Conservation (phyloP, 2,888 invertebrate genomes). For the Holacanthella duospinosa region DNA sequence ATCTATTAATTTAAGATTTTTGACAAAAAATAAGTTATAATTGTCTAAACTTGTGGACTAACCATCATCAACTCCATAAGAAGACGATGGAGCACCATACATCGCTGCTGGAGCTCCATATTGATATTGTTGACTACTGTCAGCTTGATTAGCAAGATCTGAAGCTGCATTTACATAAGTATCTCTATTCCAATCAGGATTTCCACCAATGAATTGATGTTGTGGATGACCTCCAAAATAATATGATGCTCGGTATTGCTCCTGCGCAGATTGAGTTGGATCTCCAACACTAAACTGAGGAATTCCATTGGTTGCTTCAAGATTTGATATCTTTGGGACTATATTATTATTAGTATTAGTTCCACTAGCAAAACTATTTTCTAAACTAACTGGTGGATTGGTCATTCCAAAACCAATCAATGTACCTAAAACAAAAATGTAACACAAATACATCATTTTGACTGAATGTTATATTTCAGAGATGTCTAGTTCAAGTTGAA, state of each 20-base stretch:
- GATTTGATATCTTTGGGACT: not conserved
- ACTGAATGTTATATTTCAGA: too few relatives aligned
- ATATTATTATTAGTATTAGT: not conserved
- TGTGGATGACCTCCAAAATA: not conserved
- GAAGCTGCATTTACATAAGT: constrained; percentile 30
- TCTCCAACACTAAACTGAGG: not conserved
- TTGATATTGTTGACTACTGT: constrained; percentile 12
- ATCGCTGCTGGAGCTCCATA: not conserved
- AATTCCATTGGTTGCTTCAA: not conserved
- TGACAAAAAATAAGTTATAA: not conserved
- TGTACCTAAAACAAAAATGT: too few relatives aligned
- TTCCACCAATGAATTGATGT: not conserved
- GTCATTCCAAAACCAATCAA: too few relatives aligned
- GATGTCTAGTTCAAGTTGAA: too few relatives aligned
- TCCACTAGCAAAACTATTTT: too few relatives aligned
- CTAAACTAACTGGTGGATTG: too few relatives aligned
- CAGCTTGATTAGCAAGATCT: constrained; percentile 30
- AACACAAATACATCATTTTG: too few relatives aligned
- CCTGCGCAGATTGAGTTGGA: not conserved
- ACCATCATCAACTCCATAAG: constrained; percentile 1
- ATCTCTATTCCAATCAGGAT: constrained; percentile 28
- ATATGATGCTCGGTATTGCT: not conserved
- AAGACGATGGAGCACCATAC: not conserved
- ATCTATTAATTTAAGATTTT: not conserved
- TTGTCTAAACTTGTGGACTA: not conserved